phyloP scores from a whole-genome alignment of 2,113 vertebrate species.

The Danionella cerebrum region DNA sequence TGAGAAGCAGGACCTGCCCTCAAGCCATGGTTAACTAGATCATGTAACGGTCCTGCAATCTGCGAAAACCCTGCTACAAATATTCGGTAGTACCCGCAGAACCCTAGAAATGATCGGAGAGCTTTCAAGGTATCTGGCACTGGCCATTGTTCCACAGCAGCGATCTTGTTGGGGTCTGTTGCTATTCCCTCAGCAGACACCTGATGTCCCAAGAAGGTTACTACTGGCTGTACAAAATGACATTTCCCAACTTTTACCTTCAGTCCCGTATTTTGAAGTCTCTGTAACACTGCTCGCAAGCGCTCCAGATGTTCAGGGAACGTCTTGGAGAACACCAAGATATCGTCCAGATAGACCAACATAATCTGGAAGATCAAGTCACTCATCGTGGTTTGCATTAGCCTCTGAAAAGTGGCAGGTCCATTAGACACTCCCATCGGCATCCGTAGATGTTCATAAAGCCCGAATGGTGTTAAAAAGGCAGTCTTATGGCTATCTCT shows the following conservation, averaged over 20 bases:
- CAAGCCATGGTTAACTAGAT: background rate
- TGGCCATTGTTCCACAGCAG: background rate
- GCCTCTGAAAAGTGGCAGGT: background rate
- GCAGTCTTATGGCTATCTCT: background rate
- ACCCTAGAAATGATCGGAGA: background rate
- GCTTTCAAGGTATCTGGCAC: background rate
- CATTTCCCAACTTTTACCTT: background rate
- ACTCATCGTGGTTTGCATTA: background rate
- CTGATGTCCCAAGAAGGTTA: background rate
- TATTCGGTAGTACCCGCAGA: background rate
- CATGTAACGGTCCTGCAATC: background rate
- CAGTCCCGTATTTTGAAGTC: background rate
- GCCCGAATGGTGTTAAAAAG: background rate
- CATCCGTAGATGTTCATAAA: background rate
- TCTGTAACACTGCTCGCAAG: background rate
- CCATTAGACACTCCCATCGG: background rate
- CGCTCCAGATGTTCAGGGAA: background rate
- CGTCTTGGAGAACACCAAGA: background rate
- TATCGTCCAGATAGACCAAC: background rate
- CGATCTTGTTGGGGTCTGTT: background rate
- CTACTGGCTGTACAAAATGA: background rate
- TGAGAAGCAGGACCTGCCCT: background rate
- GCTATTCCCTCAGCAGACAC: background rate
- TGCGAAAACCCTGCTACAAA: background rate
- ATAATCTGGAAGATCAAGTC: background rate